Percentiles rank a stretch among this genome's conserved stretches.
These are phyloP conservation scores for Neomorphus geoffroyi DNA, from an alignment of 2,797 vertebrate genomes.

Conservation along the genomic window DNA sequence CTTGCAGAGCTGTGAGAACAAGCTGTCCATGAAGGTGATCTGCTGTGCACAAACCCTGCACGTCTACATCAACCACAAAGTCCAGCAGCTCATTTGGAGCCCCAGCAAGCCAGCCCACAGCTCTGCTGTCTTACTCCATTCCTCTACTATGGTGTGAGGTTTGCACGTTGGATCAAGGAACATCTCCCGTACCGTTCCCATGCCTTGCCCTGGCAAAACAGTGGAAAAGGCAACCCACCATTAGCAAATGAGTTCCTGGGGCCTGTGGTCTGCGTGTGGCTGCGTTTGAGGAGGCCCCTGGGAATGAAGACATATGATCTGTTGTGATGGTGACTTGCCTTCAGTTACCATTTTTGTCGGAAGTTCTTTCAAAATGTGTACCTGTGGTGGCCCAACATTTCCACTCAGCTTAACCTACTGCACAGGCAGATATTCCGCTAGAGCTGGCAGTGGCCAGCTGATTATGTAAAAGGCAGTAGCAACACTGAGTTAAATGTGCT, in stretches of 20 bases:
- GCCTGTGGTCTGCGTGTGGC: background rate
- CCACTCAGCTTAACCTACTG: background rate
- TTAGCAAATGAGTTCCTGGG: background rate
- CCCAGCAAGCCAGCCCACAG: accelerated
- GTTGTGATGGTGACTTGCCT: background rate
- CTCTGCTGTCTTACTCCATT: accelerated
- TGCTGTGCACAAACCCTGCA: background rate
- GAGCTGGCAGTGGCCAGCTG: background rate
- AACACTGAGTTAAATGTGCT: accelerated
- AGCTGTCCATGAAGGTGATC: accelerated
- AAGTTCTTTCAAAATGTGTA: background rate
- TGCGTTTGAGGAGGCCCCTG: background rate
- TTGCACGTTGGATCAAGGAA: accelerated
- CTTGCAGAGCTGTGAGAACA: background rate
- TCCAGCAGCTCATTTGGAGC: background rate
- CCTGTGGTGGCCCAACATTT: background rate
- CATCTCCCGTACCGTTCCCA: accelerated
- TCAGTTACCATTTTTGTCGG: background rate
- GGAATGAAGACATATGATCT: background rate
- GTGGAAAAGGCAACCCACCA: background rate
- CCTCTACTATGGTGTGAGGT: accelerated
- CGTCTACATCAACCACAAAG: background rate
- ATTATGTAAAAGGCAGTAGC: background rate
- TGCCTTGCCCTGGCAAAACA: background rate
- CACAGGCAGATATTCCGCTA: accelerated